Base-by-base conservation (phyloP, 2,113 vertebrate species). In the Microtus pennsylvanicus region DNA sequence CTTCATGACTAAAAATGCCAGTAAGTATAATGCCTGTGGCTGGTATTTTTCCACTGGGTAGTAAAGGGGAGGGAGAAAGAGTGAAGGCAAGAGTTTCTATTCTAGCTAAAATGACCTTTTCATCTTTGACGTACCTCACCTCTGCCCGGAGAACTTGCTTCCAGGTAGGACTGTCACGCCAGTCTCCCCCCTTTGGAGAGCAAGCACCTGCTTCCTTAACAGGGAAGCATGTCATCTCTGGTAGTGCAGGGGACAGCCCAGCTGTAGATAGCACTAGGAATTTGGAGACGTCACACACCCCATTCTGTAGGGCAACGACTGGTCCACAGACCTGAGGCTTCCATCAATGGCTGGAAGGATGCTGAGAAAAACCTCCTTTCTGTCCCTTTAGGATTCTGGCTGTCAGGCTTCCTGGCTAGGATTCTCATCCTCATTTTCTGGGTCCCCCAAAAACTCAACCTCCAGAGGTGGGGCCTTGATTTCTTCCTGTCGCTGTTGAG, bases 401-500 rank as follows among this genome's bases (percentile, higher is more conserved):
- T 70, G 80, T 28, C n/a, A 22, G 47, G 24, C 33, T 96, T 94
- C 88, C 88, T 95, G 93, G 38, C 33, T 63, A 95, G 67, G 58
- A 87, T 78, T 94, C 30, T 91, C 63, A 67, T 28, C 47, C n/a
- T 67, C 70, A 81, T 76, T 63, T 63, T 61, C 70, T 96, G 87
- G 35, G 45, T 33, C n/a, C 70, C 93, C 65, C 89, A 88, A 75
- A 91, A 95, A 22, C 85, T 22, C n/a, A 72, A 83, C 61, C 67
- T 94, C 65, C 7, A 5, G 5, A 94, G 47, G 30, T 45, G 7
- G 1, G n/a, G 35, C 38, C 74, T 95, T 50, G 35, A 72, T 61
- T 80, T 95, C 83, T 95, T 97, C 89, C 74, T 38, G 89, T 50
- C 21, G 12, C 88, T 24, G 24, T 35, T 58, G 77, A 94, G 30